phyloP scores from a whole-genome alignment of 1,140 invertebrate species.

The Limonius californicus region DNA sequence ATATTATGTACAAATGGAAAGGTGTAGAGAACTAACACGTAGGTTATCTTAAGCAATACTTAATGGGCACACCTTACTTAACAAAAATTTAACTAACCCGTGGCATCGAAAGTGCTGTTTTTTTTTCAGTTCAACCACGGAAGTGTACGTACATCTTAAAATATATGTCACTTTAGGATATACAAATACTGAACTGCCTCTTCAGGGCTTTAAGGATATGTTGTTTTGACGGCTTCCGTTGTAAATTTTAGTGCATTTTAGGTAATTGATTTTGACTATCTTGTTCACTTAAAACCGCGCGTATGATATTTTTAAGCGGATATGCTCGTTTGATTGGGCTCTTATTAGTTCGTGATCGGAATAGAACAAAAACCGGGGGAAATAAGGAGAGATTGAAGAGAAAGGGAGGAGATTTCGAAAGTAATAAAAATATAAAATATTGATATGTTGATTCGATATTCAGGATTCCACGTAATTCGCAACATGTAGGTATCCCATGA shows the following conservation, averaged over 20 bases:
- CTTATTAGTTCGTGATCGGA: not conserved
- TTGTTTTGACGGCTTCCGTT: conserved; percentile 9
- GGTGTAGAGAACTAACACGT: conserved; percentile 3
- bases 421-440: not conserved
- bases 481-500: conserved; percentile 1
- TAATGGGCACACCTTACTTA: conserved; percentile 1
- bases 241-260: not conserved
- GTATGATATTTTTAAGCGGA: not conserved
- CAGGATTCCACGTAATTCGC: conserved; percentile 5
- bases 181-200: conserved; percentile 5
- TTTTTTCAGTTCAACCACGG: conserved; percentile 7
- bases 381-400: too few relatives aligned
- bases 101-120: not conserved
- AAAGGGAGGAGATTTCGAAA: too few relatives aligned
- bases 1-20: conserved; percentile 9
- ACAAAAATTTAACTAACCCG: not conserved
- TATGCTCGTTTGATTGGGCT: not conserved
- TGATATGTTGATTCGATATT: conserved; percentile 14
- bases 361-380: too few relatives aligned
- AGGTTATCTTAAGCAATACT: conserved; percentile 4
- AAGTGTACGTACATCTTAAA: conserved; percentile 8
- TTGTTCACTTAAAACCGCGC: too few relatives aligned
- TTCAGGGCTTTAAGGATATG: conserved; percentile 2
- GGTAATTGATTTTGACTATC: too few relatives aligned
- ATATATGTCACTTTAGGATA: conserved; percentile 11